Conservation (phyloP, 2,113 vertebrate species). For the Burhinus bistriatus region DNA sequence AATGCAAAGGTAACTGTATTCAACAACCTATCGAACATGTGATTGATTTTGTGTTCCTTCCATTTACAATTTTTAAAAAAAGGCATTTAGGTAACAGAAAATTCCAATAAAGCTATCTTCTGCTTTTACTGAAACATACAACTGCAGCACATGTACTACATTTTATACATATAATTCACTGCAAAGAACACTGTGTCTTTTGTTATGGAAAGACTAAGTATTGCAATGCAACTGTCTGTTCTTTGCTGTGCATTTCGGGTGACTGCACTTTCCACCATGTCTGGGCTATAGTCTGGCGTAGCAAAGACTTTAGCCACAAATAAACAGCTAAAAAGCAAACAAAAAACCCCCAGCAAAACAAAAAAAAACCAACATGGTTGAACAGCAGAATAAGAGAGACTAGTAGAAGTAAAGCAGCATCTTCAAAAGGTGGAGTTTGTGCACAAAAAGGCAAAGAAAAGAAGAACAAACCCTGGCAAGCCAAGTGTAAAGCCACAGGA, state of each 20-base stretch:
- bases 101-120: background rate
- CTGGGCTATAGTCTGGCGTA: background rate
- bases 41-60: background rate
- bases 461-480: background rate
- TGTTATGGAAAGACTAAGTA: background rate
- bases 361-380: background rate
- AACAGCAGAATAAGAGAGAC: background rate
- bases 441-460: background rate
- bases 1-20: background rate
- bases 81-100: background rate
- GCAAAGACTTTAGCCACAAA: background rate
- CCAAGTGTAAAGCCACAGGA: background rate
- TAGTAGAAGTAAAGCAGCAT: background rate
- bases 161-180: background rate
- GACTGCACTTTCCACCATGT: background rate
- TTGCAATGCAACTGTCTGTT: background rate
- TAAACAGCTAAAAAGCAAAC: background rate
- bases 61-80: background rate
- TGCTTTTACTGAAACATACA: background rate
- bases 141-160: background rate
- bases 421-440: background rate
- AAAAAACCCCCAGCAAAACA: background rate
- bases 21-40: background rate
- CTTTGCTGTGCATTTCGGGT: background rate
- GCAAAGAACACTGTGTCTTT: background rate